phyloP scores from a whole-genome alignment of 2,113 vertebrate genomes.

The Lathamus discolor region DNA sequence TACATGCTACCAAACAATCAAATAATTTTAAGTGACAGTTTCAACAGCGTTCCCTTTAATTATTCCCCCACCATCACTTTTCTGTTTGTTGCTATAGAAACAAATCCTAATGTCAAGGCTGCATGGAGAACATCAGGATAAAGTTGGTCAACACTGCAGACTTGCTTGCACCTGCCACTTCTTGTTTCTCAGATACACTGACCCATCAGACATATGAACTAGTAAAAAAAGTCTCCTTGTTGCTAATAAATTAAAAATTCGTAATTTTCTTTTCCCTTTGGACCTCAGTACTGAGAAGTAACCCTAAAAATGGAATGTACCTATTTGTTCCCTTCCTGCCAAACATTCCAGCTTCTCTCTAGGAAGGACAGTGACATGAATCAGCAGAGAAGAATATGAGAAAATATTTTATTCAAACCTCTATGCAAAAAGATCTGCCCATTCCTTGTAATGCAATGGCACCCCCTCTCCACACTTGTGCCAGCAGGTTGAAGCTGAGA shows the following conservation, averaged over 20 bases:
- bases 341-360: background rate
- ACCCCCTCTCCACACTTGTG: background rate
- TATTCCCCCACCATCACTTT: constrained; percentile 47
- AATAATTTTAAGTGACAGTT: constrained; percentile 46
- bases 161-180: background rate
- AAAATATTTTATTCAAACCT: background rate
- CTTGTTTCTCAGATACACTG: background rate
- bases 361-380: background rate
- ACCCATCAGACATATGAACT: background rate
- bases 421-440: background rate
- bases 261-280: background rate
- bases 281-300: background rate
- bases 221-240: background rate
- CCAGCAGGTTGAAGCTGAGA: background rate
- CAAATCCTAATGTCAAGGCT: background rate
- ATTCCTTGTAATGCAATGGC: background rate
- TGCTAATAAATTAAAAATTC: background rate
- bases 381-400: background rate
- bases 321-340: background rate
- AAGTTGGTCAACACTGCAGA: background rate
- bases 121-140: background rate
- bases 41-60: constrained; percentile 37
- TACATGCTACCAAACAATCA: background rate
- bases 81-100: constrained; percentile 64
- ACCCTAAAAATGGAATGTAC: background rate